phyloP scores from a whole-genome alignment of 2,888 invertebrate species.

The Ormyrus rosae region DNA sequence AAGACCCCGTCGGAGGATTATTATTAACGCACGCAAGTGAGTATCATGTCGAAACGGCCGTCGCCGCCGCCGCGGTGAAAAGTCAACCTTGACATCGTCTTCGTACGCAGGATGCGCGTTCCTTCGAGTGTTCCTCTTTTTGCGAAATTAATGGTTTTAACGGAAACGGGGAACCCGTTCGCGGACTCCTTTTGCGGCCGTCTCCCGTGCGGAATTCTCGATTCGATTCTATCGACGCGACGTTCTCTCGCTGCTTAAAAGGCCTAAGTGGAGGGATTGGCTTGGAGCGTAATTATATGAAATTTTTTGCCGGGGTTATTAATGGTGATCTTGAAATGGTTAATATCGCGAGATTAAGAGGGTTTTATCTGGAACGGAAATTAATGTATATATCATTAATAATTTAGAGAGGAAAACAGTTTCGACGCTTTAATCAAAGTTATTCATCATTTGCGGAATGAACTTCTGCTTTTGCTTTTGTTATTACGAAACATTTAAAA shows the following conservation, averaged over 20 bases:
- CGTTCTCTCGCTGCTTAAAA: background rate
- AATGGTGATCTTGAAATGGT: too few relatives aligned
- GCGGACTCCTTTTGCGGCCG: background rate
- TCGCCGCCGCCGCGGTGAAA: constrained; percentile 1
- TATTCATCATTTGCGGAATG: too few relatives aligned
- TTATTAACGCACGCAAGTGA: constrained; percentile 1
- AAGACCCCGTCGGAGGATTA: background rate
- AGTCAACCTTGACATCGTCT: constrained; percentile 44
- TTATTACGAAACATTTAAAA: too few relatives aligned
- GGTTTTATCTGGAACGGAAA: too few relatives aligned
- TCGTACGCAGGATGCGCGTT: background rate
- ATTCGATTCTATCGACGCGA: constrained; percentile 2
- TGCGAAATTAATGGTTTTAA: constrained; percentile 50
- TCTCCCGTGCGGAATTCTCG: background rate
- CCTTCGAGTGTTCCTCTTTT: background rate
- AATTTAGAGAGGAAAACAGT: too few relatives aligned
- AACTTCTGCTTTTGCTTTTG: too few relatives aligned
- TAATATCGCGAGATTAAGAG: too few relatives aligned
- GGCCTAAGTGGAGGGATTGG: too few relatives aligned
- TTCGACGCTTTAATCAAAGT: too few relatives aligned
- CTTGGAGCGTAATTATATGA: too few relatives aligned
- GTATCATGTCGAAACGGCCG: constrained; percentile 18
- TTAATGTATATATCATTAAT: too few relatives aligned
- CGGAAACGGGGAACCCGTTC: constrained; percentile 39
- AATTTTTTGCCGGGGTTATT: too few relatives aligned